These are phyloP conservation scores for Drosophila fulvimacula DNA, from an alignment of 2,888 invertebrate species.

Conservation along the genomic window DNA sequence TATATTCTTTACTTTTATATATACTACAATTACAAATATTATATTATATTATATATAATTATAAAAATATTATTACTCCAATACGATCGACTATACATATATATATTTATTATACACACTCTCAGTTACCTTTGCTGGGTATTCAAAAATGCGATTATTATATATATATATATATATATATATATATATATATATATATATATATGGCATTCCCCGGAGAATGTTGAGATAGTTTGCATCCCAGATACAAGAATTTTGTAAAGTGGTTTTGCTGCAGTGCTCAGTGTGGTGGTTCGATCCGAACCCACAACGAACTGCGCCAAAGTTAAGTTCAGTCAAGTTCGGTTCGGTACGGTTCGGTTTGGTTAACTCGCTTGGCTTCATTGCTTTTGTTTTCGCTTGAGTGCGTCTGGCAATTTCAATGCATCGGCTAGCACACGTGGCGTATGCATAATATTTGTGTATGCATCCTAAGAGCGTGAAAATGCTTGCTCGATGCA, in stretches of 20 bases:
- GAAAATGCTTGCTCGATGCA: conserved; percentile 23
- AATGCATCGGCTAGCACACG: conserved; percentile 32
- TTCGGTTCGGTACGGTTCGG: conserved; percentile 9
- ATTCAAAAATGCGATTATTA: conserved; percentile 6
- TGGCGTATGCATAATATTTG: conserved; percentile 53
- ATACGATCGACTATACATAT: background rate
- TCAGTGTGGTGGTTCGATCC: conserved; percentile 12
- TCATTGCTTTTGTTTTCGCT: conserved; percentile 51
- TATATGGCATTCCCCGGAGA: conserved; percentile 21
- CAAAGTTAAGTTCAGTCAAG: background rate
- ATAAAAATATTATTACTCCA: too few species aligned
- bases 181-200: conserved; percentile 21
- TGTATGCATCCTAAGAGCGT: conserved; percentile 13
- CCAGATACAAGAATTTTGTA: conserved; percentile 37
- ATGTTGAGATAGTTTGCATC: conserved; percentile 37
- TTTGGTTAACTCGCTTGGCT: conserved; percentile 44
- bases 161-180: conserved; percentile 13
- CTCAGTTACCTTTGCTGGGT: background rate
- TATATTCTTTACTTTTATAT: too few species aligned
- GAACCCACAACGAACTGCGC: background rate
- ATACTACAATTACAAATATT: too few species aligned
- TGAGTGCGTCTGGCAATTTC: conserved; percentile 44
- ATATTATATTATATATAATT: too few species aligned
- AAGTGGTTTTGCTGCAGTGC: conserved; percentile 39
- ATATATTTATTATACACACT: background rate